Base-by-base conservation (phyloP, 2,797 vertebrate species). In the Bovichtus diacanthus region DNA sequence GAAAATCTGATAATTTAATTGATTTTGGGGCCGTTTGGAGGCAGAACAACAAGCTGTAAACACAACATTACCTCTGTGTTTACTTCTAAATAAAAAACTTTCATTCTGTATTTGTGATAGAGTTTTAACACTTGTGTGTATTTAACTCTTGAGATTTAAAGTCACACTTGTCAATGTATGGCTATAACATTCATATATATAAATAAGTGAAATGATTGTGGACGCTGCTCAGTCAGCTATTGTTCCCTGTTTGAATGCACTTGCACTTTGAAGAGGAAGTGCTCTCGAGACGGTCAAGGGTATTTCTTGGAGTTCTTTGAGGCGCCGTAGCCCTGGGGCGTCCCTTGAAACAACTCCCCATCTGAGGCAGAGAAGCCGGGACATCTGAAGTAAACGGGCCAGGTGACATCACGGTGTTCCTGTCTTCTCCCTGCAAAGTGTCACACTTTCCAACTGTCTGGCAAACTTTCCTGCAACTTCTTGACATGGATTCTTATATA, bases 291-390 rank as follows among this genome's bases (percentile, higher is more conserved):
- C 29, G 81, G 88, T 85, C 83, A 87, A 87, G 89, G 90, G 81
- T 82, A 83, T 82, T 80, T 88, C 66, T 81, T 59, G 53, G 85
- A 82, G 76, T 86, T 89, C 85, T 91, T 89, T 92, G 90, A 87
- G 90, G 80, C 39, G 23, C 56, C 68, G 13, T 69, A 70, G 89
- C 92, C 92, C 76, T 50, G 58, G 82, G 93, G 88, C 88, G 19
- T 90, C 90, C 87, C 87, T 86, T 83, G 81, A 75, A 93, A 92
- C 90, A 76, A 85, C 82, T 80, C 72, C 70, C 80, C 76, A 61
- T 87, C 81, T 80, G 78, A 88, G 86, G 75, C 80, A 62, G 66
- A 60, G 74, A 46, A 83, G 84, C 70, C 51, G 12, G 76, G 82
- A 88, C 86, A 83, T 87, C 73, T 87, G 84, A 93, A 81, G 82